Percentiles rank a stretch among this genome's conserved stretches.
phyloP scores from a whole-genome alignment of 2,888 invertebrate species.

The Drosophila dives region DNA sequence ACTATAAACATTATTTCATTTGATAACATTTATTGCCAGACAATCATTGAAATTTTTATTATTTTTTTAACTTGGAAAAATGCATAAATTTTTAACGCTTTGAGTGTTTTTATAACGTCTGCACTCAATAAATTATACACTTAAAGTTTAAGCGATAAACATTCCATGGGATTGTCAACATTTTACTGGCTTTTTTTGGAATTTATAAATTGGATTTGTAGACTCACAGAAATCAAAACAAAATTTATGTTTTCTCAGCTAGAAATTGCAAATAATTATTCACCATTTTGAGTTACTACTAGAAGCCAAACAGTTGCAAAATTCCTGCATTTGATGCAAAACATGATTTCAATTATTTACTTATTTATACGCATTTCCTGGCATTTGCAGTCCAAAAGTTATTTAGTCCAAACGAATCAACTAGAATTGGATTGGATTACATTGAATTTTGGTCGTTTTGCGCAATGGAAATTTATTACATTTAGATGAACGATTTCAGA shows the following conservation, averaged over 20 bases:
- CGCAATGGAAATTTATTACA: conserved; percentile 32
- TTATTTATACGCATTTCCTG: conserved; percentile 37
- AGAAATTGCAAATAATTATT: conserved; percentile 10
- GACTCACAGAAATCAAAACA: neutral
- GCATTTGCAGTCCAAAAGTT: conserved; percentile 16
- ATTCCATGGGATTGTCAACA: neutral
- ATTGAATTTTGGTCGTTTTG: conserved; percentile 14
- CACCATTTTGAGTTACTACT: conserved; percentile 3
- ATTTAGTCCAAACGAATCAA: conserved; percentile 31
- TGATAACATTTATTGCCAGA: no score
- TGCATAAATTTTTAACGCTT: neutral
- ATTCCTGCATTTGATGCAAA: conserved; percentile 11
- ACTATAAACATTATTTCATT: neutral
- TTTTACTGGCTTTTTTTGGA: neutral
- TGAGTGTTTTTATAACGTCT: neutral
- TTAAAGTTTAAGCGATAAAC: neutral
- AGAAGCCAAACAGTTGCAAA: conserved; percentile 31
- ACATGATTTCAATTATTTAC: conserved; percentile 46
- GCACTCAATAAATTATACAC: neutral
- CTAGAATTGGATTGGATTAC: conserved; percentile 12
- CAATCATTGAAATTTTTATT: no score
- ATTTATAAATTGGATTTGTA: neutral
- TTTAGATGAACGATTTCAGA: conserved; percentile 37
- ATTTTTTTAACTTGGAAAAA: no score
- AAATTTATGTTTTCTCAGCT: neutral